Evolutionary conservation across 2,113 vertebrate species (phyloP).

Genomic region (Chlorodrepanis virens): DNA sequence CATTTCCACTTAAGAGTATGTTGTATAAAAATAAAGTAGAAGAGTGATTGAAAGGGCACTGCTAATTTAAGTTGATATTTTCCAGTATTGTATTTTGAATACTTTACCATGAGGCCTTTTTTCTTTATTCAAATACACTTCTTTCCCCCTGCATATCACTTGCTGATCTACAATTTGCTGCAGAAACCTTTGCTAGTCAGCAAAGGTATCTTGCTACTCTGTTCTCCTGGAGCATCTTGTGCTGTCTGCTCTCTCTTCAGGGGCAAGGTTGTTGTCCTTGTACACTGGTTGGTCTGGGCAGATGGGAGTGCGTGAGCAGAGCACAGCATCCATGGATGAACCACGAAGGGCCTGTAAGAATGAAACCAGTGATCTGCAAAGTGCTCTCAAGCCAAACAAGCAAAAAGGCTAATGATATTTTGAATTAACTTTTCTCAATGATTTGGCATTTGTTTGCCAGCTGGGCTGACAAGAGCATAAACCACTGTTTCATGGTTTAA

Average conservation of each 20-base stretch:
- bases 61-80: neutral
- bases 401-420: neutral
- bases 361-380: neutral
- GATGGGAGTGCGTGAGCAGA: accelerated
- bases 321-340: accelerated
- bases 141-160: accelerated
- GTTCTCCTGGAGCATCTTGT: neutral
- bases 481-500: neutral
- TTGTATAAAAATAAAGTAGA: neutral
- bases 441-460: neutral
- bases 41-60: neutral
- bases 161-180: neutral
- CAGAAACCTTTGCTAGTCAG: neutral
- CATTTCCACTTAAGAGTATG: neutral
- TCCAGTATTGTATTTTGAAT: neutral
- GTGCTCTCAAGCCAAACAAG: neutral
- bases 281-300: accelerated
- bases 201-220: neutral
- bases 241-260: neutral
- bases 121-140: neutral
- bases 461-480: neutral
- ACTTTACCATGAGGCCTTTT: neutral
- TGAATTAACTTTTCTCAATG: neutral
- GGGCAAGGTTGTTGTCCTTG: neutral
- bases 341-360: neutral